Evolutionary conservation across 2,797 vertebrate species (phyloP).

Genomic region (Philypnodon macrostomus): DNA sequence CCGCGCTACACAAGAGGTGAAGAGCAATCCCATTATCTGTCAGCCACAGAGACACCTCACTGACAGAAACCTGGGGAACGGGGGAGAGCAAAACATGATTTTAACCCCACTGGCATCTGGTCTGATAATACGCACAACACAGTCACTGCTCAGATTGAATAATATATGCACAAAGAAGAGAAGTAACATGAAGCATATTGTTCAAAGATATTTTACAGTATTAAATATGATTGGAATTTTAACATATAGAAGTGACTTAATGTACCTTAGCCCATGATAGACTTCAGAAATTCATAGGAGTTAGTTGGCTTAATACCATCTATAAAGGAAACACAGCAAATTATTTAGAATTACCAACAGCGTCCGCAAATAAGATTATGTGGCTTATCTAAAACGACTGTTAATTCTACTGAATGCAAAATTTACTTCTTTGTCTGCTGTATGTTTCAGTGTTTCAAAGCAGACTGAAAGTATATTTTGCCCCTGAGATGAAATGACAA

Average conservation of each 20-base stretch:
- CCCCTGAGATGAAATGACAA: conserved; percentile 30
- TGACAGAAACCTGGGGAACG: conserved; percentile 67
- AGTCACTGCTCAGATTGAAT: conserved; percentile 40
- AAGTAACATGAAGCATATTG: conserved; percentile 23
- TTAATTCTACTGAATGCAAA: not conserved
- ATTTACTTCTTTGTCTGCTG: conserved; percentile 4
- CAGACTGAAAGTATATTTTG: conserved; percentile 22
- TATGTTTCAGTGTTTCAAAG: conserved; percentile 32
- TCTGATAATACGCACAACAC: conserved; percentile 52
- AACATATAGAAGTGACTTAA: conserved; percentile 1
- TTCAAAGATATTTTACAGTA: conserved; percentile 27
- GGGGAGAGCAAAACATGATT: conserved; percentile 69
- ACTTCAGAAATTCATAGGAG: conserved; percentile 70
- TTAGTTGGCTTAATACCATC: conserved; percentile 34
- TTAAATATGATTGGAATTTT: conserved; percentile 13
- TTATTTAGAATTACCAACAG: not conserved
- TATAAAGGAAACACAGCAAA: conserved; percentile 23
- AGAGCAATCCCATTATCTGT: conserved; percentile 73
- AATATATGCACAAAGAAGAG: conserved; percentile 34
- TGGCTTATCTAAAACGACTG: no score
- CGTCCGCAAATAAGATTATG: no score
- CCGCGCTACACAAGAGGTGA: conserved; percentile 45
- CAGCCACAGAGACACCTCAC: conserved; percentile 53
- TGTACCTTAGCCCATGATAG: conserved; percentile 62
- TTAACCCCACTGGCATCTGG: conserved; percentile 67